Evolutionary conservation across 2,888 invertebrate species (phyloP), one percentile per base, ranked within the genome.

Genomic region (Dendrolimus houi): DNA sequence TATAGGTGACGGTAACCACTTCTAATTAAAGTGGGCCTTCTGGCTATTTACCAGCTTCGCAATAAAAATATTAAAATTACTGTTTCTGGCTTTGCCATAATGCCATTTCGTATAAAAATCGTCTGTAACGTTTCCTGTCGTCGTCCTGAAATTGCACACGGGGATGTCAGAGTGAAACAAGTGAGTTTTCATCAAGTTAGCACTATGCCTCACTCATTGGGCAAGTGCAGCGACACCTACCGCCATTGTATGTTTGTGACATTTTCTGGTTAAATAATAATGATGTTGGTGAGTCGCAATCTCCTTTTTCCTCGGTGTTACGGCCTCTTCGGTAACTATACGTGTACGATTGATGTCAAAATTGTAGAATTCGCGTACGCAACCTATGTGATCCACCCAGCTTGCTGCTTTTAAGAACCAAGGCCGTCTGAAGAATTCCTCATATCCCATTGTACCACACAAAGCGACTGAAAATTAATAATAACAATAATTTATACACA

Each of bases 401-500:
- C 54, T 54, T 29, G 54, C 54, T 17, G 54, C 54, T 29, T 54
- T 54, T 8, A 54, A 12, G 3, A 70, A 70, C 74, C 73, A 74
- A 14, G 62, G 55, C 12, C 56, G 60, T 0, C 72, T 68, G 53
- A 64, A 60, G 57, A 72, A 72, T 57, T 73, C 72, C 57, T 68
- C 64, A 55, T 71, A 71, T 1, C 72, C 74, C 41, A 69, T 47
- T 54, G 68, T 17, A 17, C 59, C 60, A 17, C 71, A 64, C 7
- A 65, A 56, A 9, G 59, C 56, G 42, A 62, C 62, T 54, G 41
- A 54, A 54, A 29, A 29, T 9, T 47, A 47, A 47, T 29, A 3
- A 29, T 29, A 3, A 29, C 6, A 29, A 29, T 29, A 29, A 29
- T 29, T 29, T 29, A 29, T 6, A 29, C 29, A 29, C 29, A 29